phyloP scores from a whole-genome alignment of 2,797 vertebrate species.

The Phaenicophaeus curvirostris region DNA sequence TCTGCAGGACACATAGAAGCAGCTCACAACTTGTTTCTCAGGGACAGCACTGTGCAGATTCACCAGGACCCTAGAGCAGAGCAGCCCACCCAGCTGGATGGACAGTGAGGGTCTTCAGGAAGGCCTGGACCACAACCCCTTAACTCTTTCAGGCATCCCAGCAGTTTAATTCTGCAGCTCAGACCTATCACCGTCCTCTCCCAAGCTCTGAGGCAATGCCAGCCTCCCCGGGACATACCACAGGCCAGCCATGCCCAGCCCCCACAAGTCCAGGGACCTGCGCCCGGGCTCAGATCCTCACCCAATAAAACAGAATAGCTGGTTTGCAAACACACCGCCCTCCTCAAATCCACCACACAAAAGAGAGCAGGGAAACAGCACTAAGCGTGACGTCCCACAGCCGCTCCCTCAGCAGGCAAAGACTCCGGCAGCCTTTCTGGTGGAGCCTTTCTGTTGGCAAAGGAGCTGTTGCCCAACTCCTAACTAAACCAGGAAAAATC shows the following conservation, averaged over 20 bases:
- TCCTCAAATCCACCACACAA: not conserved
- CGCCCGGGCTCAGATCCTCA: not conserved
- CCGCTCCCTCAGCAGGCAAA: rapidly evolving
- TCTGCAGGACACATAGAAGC: rapidly evolving
- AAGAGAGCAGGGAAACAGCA: rapidly evolving
- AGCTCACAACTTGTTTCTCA: not conserved
- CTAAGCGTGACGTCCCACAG: rapidly evolving
- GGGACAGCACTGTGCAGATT: rapidly evolving
- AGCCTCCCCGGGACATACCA: rapidly evolving
- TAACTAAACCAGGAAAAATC: not conserved
- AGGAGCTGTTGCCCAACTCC: not conserved
- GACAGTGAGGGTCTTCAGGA: not conserved
- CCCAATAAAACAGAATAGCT: not conserved
- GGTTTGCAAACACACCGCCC: not conserved
- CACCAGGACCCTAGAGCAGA: rapidly evolving
- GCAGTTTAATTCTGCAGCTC: not conserved
- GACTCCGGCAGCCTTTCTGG: rapidly evolving
- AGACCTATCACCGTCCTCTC: not conserved
- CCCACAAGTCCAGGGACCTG: rapidly evolving
- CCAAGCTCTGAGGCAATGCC: rapidly evolving
- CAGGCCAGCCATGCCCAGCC: not conserved
- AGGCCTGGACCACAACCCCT: not conserved
- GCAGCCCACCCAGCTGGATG: not conserved
- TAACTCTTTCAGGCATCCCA: not conserved
- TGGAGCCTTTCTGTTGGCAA: not conserved